A percentile compares a stretch with the other conserved stretches of the same genome.
Evolutionary conservation across 2,888 invertebrate species (phyloP).

Genomic region (Scelioninae gen. 2): DNA sequence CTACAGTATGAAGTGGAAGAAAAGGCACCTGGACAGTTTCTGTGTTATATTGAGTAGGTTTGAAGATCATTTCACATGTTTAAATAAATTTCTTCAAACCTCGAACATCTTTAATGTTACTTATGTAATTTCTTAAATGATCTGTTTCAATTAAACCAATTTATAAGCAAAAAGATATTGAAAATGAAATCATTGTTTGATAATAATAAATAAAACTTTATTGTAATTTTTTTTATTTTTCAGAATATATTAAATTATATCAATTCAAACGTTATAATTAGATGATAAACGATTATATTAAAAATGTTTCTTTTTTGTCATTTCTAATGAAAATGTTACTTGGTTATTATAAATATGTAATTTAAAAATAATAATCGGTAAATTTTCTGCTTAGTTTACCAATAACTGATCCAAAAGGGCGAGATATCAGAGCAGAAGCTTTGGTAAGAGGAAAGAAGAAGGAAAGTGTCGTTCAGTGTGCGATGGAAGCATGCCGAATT

Average conservation of each 20-base stretch:
- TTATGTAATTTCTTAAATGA: too few species aligned
- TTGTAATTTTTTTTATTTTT: neutral
- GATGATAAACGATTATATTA: too few species aligned
- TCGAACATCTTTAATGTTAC: too few species aligned
- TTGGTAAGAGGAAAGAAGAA: slow-evolving; percentile 94
- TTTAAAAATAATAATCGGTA: neutral
- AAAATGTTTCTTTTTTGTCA: too few species aligned
- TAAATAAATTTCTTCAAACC: too few species aligned
- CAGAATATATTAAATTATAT: too few species aligned
- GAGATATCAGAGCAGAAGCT: slow-evolving; percentile 89
- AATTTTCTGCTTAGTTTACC: slow-evolving; percentile 80
- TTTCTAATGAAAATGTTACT: neutral
- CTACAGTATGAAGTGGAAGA: slow-evolving; percentile 91
- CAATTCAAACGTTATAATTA: too few species aligned
- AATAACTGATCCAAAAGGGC: slow-evolving; percentile 85
- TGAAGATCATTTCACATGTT: too few species aligned
- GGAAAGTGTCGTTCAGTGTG: slow-evolving; percentile 94
- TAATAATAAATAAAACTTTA: neutral
- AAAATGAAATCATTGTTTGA: too few species aligned
- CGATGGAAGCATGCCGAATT: slow-evolving; percentile 94
- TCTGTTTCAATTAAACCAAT: too few species aligned
- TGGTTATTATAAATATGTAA: neutral
- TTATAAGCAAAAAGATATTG: too few species aligned
- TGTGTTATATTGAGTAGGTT: slow-evolving; percentile 83
- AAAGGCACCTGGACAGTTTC: slow-evolving; percentile 88